These are phyloP conservation scores for Corythornis cristatus DNA, from an alignment of 2,113 vertebrate species.

Conservation along the genomic window DNA sequence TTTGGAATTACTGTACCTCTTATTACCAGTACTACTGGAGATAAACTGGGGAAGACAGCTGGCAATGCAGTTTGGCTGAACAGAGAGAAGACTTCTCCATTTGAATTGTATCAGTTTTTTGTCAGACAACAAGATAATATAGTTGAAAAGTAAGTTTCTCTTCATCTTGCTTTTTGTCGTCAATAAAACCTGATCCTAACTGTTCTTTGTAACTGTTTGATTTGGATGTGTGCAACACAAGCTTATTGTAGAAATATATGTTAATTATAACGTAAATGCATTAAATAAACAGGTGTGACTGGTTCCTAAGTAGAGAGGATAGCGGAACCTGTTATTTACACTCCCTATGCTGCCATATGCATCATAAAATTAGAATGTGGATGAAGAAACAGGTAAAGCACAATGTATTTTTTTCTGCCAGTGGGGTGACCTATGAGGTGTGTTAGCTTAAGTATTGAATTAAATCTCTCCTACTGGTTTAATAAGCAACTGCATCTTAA, in stretches of 20 bases:
- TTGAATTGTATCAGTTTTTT: slow-evolving; percentile 96
- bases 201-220: not conserved
- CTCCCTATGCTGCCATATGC: not conserved
- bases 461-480: not conserved
- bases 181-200: not conserved
- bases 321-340: not conserved
- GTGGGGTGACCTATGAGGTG: fast-evolving
- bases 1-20: slow-evolving; percentile 92
- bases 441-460: not conserved
- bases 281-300: not conserved
- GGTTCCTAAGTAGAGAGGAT: not conserved
- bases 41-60: slow-evolving; percentile 95
- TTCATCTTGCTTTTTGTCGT: not conserved
- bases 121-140: slow-evolving; percentile 85
- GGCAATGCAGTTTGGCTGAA: slow-evolving; percentile 96
- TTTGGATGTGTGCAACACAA: not conserved
- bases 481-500: not conserved
- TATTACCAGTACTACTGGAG: slow-evolving; percentile 88
- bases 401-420: not conserved
- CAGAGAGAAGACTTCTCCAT: slow-evolving; percentile 89
- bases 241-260: not conserved
- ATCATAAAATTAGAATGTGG: not conserved
- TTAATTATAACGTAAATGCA: not conserved
- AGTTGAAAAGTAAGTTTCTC: slow-evolving; percentile 81
- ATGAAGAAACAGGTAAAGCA: not conserved